Base-by-base conservation (phyloP, 2,888 invertebrate species). In the Desoria tigrina region DNA sequence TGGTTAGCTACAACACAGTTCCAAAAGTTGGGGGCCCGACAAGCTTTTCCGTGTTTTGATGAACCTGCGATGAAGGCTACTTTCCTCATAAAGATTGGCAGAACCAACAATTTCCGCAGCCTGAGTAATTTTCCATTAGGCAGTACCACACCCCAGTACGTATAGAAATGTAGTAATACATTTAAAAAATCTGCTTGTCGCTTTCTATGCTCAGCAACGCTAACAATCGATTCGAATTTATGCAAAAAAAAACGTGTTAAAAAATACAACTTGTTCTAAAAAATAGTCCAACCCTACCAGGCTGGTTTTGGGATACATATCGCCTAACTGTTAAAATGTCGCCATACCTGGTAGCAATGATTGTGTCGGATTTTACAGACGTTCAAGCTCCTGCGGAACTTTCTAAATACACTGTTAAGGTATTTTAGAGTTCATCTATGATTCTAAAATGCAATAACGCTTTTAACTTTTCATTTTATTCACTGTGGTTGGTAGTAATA, bases 251-350 rank as follows among this genome's bases (percentile, higher is more conserved):
- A 11, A 49, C n/a, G n/a, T n/a, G 6, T 49, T 6, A 49, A 18
- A n/a, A n/a, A n/a, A n/a, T n/a, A n/a, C n/a, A n/a, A n/a, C n/a
- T n/a, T n/a, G n/a, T n/a, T n/a, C n/a, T n/a, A n/a, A n/a, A n/a
- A n/a, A n/a, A n/a, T n/a, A 69, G 65, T 32, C 28, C 62, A 18
- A 63, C 42, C 11, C 26, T 66, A 9, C 16, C 6, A 14, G 69
- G 61, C 1, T 72, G 72, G 72, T 65, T 69, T 42, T 69, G 69
- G 68, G 72, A 70, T 37, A n/a, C 14, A 9, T 63, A 61, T 51
- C 45, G 32, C 1, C 37, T 26, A 9, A 68, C 71, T 1, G 58
- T 63, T 1, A 42, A 56, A n/a, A 73, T 71, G 71, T 63, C 73
- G 1, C 61, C 63, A 3, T 73, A 73, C 24, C 59, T 73, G 1